phyloP scores from a whole-genome alignment of 2,113 vertebrate species.

The Hippocampus guttulatus region DNA sequence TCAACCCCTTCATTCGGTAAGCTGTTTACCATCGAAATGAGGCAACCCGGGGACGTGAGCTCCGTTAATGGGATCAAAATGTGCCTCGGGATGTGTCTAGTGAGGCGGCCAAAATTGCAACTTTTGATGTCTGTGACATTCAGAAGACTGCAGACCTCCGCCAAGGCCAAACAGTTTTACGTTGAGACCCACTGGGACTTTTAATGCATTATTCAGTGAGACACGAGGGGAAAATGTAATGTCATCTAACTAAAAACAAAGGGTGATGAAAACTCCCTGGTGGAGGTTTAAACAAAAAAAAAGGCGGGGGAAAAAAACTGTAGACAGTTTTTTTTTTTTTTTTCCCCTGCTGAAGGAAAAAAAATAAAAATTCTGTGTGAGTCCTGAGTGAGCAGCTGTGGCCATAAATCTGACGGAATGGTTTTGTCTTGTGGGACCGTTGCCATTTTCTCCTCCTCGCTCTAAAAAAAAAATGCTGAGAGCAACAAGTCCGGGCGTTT shows the following conservation, averaged over 20 bases:
- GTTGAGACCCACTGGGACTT: background rate
- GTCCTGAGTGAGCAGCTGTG: constrained; percentile 9
- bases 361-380: background rate
- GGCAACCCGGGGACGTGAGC: background rate
- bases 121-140: background rate
- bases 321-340: too few species aligned
- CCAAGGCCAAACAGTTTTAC: background rate
- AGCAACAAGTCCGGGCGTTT: constrained; percentile 35
- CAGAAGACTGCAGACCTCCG: background rate
- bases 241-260: background rate
- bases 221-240: background rate
- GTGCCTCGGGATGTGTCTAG: background rate
- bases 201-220: background rate
- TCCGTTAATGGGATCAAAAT: background rate
- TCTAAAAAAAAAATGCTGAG: constrained; percentile 16
- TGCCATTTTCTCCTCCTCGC: constrained; percentile 15
- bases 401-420: background rate
- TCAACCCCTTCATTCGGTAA: background rate
- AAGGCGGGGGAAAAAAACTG: background rate
- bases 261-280: background rate
- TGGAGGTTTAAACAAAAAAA: background rate
- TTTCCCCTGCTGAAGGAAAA: background rate
- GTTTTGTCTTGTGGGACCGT: background rate
- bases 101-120: background rate
- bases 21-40: background rate